A percentile compares a stretch with the other conserved stretches of the same genome.
phyloP scores from a whole-genome alignment of 2,888 invertebrate genomes.

The Troides aeacus region DNA sequence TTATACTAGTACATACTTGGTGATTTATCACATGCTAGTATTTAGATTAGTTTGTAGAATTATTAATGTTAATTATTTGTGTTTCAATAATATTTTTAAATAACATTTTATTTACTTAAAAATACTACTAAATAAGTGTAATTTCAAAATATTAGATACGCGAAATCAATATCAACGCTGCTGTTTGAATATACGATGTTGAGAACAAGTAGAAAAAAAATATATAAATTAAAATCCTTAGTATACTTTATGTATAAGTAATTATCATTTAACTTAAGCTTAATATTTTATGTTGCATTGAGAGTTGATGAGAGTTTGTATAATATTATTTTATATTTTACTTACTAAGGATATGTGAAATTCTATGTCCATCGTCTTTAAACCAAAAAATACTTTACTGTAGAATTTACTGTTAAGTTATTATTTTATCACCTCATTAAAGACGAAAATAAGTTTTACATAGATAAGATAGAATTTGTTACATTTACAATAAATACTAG shows the following conservation, averaged over 20 bases:
- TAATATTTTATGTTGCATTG: too few species aligned
- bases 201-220: too few species aligned
- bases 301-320: too few species aligned
- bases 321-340: not conserved
- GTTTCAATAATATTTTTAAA: not conserved
- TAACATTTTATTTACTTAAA: too few species aligned
- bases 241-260: too few species aligned
- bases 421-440: not conserved
- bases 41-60: not conserved
- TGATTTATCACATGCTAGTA: not conserved
- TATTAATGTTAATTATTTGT: not conserved
- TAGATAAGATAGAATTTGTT: not conserved
- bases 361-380: not conserved
- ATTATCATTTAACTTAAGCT: too few species aligned
- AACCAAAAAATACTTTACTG: not conserved
- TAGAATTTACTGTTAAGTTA: not conserved
- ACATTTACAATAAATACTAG: not conserved
- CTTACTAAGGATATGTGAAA: not conserved
- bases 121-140: too few species aligned
- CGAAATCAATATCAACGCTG: too few species aligned
- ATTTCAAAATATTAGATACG: too few species aligned
- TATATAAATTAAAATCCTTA: too few species aligned
- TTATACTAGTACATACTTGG: not conserved
- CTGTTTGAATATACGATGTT: too few species aligned
- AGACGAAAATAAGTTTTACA: not conserved